phyloP scores from a whole-genome alignment of 2,888 invertebrate species.

The Disparrhopalites patrizii region DNA sequence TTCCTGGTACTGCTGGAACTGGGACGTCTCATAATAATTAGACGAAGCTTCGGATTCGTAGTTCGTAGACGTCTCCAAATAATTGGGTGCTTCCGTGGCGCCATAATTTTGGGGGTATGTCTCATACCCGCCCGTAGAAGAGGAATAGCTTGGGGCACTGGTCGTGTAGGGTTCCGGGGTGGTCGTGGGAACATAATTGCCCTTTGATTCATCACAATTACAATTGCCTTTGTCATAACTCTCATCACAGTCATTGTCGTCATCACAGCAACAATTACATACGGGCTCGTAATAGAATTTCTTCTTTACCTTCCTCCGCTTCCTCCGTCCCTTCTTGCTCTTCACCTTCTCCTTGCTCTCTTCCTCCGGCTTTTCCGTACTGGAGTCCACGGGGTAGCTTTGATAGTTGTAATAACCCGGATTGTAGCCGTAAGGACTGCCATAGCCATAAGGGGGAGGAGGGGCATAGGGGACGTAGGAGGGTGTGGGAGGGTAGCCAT shows the following conservation, averaged over 20 bases:
- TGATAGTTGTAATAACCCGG: background rate
- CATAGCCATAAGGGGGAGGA: background rate
- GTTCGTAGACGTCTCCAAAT: too few species aligned
- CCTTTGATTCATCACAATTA: background rate
- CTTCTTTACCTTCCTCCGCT: constrained; percentile 12
- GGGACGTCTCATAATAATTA: too few species aligned
- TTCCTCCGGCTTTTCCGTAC: background rate
- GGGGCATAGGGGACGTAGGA: background rate
- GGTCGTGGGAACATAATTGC: background rate
- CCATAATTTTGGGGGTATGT: too few species aligned
- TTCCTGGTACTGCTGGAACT: too few species aligned
- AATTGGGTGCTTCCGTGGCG: too few species aligned
- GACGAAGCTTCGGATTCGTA: too few species aligned
- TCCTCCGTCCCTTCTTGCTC: constrained; percentile 7
- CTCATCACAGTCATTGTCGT: constrained; percentile 5
- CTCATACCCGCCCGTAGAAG: too few species aligned
- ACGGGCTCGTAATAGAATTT: background rate
- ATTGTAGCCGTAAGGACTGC: background rate
- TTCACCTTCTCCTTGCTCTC: background rate
- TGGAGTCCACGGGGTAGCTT: background rate
- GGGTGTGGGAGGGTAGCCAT: background rate
- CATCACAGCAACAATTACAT: background rate
- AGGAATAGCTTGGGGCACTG: background rate
- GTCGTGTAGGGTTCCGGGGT: background rate
- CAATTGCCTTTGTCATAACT: background rate